phyloP scores from a whole-genome alignment of 2,113 vertebrate genomes.

The Phalacrocorax carbo region DNA sequence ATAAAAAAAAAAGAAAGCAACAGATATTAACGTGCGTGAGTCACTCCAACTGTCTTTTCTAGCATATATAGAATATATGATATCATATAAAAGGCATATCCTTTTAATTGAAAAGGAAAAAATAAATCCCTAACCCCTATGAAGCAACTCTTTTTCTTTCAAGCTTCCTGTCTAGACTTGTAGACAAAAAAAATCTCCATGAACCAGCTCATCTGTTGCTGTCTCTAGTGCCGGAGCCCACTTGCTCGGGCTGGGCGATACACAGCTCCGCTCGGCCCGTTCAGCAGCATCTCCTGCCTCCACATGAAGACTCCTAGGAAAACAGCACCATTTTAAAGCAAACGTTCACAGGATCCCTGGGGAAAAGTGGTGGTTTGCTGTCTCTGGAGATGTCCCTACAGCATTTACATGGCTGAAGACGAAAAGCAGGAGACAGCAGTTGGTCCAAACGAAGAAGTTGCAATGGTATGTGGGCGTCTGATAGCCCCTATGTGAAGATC shows the following conservation, averaged over 20 bases:
- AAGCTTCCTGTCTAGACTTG: conserved; percentile 68
- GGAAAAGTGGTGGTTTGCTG: not conserved
- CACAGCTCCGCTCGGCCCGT: fast-evolving
- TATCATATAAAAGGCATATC: conserved; percentile 14
- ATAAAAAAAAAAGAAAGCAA: not conserved
- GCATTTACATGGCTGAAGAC: not conserved
- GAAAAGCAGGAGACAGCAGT: not conserved
- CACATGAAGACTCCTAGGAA: not conserved
- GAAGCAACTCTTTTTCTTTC: conserved; percentile 25
- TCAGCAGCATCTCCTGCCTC: not conserved
- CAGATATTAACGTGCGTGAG: not conserved
- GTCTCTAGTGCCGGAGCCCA: not conserved
- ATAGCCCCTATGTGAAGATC: not conserved
- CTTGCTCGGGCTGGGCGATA: not conserved
- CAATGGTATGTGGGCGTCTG: conserved; percentile 12
- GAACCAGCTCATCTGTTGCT: not conserved
- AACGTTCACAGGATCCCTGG: not conserved
- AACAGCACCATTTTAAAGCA: not conserved
- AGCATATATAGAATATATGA: not conserved
- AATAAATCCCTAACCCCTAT: not conserved
- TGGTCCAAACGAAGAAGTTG: not conserved
- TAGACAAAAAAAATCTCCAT: conserved; percentile 7
- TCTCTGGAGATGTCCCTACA: not conserved
- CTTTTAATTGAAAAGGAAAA: conserved; percentile 6
- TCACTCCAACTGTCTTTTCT: not conserved